Evolutionary conservation across 2,797 vertebrate species (phyloP).

Genomic region (Sebastes itinus): DNA sequence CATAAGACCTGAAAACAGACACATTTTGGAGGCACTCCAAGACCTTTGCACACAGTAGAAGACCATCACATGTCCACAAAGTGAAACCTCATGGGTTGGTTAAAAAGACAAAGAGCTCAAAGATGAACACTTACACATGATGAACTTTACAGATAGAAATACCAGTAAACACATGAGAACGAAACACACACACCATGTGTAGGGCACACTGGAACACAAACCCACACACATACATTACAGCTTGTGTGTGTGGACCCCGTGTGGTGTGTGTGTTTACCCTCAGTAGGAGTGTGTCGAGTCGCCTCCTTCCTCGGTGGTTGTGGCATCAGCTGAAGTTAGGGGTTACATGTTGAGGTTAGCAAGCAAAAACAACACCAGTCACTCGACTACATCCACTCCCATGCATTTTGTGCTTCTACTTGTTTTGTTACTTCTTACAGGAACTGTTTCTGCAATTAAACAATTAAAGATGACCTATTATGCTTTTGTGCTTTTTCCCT

Average conservation of each 20-base stretch:
- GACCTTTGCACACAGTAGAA: neutral
- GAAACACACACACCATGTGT: neutral
- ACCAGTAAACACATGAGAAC: neutral
- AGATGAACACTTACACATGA: neutral
- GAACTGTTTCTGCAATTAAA: neutral
- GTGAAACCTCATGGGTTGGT: neutral
- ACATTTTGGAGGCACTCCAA: neutral
- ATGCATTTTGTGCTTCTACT: neutral
- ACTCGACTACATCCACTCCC: neutral
- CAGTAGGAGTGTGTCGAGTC: constrained; percentile 11
- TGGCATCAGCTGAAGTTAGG: constrained; percentile 49
- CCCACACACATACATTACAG: constrained; percentile 7
- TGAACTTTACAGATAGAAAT: constrained; percentile 1
- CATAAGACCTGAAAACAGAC: neutral
- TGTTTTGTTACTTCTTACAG: neutral
- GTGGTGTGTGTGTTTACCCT: constrained; percentile 51
- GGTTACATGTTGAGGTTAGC: constrained; percentile 44
- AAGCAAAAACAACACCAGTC: neutral
- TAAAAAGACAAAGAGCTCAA: neutral
- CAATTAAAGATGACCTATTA: neutral
- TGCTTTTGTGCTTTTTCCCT: neutral
- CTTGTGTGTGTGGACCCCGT: neutral
- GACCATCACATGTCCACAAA: neutral
- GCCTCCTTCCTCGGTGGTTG: constrained; percentile 23
- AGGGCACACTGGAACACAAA: constrained; percentile 4